phyloP scores from a whole-genome alignment of 2,888 invertebrate genomes.

The Glyphotaelius pellucidus region DNA sequence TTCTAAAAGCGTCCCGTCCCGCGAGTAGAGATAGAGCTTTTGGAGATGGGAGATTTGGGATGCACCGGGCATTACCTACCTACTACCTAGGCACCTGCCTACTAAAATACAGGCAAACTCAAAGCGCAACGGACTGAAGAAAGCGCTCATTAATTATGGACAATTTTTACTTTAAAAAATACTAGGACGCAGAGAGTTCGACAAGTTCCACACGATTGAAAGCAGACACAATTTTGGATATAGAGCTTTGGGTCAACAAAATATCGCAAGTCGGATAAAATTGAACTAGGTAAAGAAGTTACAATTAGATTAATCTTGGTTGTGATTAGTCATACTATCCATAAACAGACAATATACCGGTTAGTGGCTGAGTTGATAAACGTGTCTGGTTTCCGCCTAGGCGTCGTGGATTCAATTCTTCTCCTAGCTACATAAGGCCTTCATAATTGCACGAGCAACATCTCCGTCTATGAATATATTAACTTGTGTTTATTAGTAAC shows the following conservation, averaged over 20 bases:
- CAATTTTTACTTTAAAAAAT: neutral
- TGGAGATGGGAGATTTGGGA: neutral
- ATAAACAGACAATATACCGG: too few relatives aligned
- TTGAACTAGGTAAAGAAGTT: neutral
- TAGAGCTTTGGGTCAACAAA: neutral
- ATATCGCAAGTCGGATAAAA: too few relatives aligned
- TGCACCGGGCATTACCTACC: neutral
- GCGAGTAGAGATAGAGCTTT: neutral
- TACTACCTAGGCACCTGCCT: neutral
- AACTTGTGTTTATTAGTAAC: too few relatives aligned
- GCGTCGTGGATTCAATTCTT: too few relatives aligned
- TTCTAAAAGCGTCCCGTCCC: constrained; percentile 30
- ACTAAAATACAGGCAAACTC: neutral
- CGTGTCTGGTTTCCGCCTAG: too few relatives aligned
- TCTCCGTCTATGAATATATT: too few relatives aligned
- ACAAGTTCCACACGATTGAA: neutral
- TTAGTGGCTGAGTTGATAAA: too few relatives aligned
- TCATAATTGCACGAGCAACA: too few relatives aligned
- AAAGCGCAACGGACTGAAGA: neutral
- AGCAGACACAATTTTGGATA: neutral
- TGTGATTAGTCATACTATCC: neutral
- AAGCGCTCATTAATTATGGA: neutral
- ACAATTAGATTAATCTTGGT: neutral
- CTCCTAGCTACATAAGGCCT: too few relatives aligned
- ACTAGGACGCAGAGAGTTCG: neutral